phyloP scores from a whole-genome alignment of 1,140 invertebrate genomes.

The Apolygus lucorum region DNA sequence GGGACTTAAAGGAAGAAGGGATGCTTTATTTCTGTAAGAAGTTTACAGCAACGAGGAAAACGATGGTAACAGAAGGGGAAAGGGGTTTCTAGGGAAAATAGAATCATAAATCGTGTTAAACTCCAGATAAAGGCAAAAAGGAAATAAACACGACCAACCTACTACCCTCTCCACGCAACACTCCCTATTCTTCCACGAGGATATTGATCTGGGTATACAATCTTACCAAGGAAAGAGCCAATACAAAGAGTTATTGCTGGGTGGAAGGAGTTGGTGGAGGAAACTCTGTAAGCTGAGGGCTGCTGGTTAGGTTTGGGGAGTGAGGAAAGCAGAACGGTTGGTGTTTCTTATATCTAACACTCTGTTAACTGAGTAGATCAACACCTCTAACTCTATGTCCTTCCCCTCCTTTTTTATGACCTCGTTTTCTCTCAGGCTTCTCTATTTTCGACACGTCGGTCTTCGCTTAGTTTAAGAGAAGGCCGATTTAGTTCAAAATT shows the following conservation, averaged over 20 bases:
- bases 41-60: background rate
- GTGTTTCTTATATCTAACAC: too few species aligned
- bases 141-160: background rate
- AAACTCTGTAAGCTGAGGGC: too few species aligned
- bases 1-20: too few species aligned
- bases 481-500: too few species aligned
- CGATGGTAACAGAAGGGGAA: background rate
- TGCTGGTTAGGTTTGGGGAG: too few species aligned
- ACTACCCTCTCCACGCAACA: background rate
- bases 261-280: background rate
- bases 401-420: too few species aligned
- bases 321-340: too few species aligned
- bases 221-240: background rate
- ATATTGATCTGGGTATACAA: background rate
- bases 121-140: constrained; percentile 8
- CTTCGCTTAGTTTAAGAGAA: too few species aligned
- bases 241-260: background rate
- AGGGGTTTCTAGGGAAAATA: constrained; percentile 16
- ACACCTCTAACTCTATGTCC: too few species aligned
- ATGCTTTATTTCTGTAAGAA: background rate
- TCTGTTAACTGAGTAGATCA: too few species aligned
- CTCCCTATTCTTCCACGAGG: background rate
- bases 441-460: too few species aligned
- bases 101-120: constrained; percentile 26
- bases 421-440: too few species aligned